Evolutionary conservation across 2,113 vertebrate genomes (phyloP), one percentile per base, ranked within the genome.

Genomic region (Phylloscopus trochiloides): DNA sequence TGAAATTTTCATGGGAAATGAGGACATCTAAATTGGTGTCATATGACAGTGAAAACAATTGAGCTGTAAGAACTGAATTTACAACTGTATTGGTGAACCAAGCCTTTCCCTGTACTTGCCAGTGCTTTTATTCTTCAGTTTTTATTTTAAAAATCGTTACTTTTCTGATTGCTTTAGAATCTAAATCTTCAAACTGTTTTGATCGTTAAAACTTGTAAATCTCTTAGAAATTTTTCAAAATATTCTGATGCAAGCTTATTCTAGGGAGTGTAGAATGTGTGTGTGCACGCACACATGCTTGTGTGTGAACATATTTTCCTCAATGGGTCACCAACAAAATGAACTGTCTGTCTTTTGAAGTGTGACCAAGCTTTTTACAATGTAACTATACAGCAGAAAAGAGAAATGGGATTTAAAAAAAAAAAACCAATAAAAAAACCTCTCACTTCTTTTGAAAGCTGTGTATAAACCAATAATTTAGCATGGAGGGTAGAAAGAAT

Each of bases 261-360:
- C 40, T 50, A 18, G 4, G 26, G 17, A 51, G 14, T 10, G 14
- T 9, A 58, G 42, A 73, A 21, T 28, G 36, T 24, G 34, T 28
- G 28, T 55, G 28, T 42, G 31, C 19, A 3, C 4, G 15, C 10
- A 34, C 7, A 8, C 3, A 3, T 8, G 32, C 2, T 3, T 16
- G 19, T 4, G 19, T 67, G 47, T 31, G 38, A 86, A 62, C 7
- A 0, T 13, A 24, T 17, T 36, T 84, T 50, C 57, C 18, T 50
- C 65, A 38, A 4, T 5, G 34, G 17, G 17, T 40, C 77, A 71
- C 24, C 65, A 75, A 28, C n/a, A 79, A 63, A 75, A 75, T 6
- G 14, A 78, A 59, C 59, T 6, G 11, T 42, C 74, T 57, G 24
- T 38, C 32, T 85, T 50, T 34, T 3, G 17, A 63, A 68, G 32